These are phyloP conservation scores for Orycteropus afer DNA, from an alignment of 2,113 vertebrate species.

Conservation along the genomic window DNA sequence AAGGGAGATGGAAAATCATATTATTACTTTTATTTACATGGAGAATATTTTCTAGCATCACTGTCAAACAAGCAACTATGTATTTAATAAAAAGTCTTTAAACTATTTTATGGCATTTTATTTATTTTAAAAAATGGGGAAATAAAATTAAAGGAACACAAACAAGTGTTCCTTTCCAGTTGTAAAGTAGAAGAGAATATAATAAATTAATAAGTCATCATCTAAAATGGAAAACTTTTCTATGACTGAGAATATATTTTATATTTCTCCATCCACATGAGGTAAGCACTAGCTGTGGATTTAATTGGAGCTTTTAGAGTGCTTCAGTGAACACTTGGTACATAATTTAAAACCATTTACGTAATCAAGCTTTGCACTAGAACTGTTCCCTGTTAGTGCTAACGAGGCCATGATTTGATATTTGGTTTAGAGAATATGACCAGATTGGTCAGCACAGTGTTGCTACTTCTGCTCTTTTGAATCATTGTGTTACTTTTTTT, in stretches of 20 bases:
- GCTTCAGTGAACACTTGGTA: conserved; percentile 71
- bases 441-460: conserved; percentile 15
- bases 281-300: conserved; percentile 71
- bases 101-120: neutral
- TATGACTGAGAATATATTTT: conserved; percentile 65
- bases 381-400: conserved; percentile 42
- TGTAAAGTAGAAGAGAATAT: conserved; percentile 74
- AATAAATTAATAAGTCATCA: conserved; percentile 78
- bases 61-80: conserved; percentile 51
- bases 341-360: conserved; percentile 76
- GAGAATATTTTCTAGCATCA: conserved; percentile 55
- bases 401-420: conserved; percentile 60
- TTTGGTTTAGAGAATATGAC: conserved; percentile 53
- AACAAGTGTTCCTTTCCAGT: conserved; percentile 50
- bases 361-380: conserved; percentile 40
- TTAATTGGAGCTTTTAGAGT: conserved; percentile 79
- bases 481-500: conserved; percentile 15
- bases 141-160: conserved; percentile 41
- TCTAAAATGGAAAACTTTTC: conserved; percentile 75
- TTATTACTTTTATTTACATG: conserved; percentile 1
- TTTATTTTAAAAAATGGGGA: conserved; percentile 10
- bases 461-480: conserved; percentile 33
- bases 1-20: conserved; percentile 33
- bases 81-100: conserved; percentile 21
- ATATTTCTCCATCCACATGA: conserved; percentile 53